Evolutionary conservation across 30 jellyfish, hydroid and myxozoan species (phyloP).

Genomic region (Aurelia aurita complex sp. Pacific): DNA sequence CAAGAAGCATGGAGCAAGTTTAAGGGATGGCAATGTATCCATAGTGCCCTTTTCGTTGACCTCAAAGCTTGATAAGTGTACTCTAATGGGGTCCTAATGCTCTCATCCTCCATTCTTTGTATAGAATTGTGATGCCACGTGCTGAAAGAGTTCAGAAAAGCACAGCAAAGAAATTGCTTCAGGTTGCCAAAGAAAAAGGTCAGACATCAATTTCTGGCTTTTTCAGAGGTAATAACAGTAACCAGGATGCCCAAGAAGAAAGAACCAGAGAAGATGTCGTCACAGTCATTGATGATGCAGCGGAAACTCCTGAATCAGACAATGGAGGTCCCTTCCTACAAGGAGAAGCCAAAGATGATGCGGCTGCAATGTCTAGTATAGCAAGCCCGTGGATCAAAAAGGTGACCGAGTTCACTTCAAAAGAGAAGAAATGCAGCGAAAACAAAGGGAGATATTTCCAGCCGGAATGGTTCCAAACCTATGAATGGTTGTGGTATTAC

Average conservation of each 20-base stretch:
- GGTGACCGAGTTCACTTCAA: conserved; percentile 31
- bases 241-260: not conserved
- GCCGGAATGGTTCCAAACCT: conserved; percentile 18
- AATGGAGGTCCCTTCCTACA: conserved; percentile 36
- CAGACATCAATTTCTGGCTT: too few species aligned
- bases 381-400: conserved; percentile 35
- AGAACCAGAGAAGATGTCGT: conserved; percentile 27
- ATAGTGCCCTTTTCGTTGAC: conserved; percentile 4
- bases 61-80: not conserved
- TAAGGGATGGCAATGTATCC: conserved; percentile 1
- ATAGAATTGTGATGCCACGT: conserved; percentile 28
- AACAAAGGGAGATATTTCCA: conserved; percentile 34
- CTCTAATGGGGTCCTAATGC: not conserved
- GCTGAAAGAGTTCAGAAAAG: conserved; percentile 44
- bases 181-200: conserved; percentile 2
- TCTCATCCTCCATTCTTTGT: conserved; percentile 18
- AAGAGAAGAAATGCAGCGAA: conserved; percentile 32
- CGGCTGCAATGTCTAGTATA: conserved; percentile 24
- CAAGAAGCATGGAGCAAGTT: conserved; percentile 5
- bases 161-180: conserved; percentile 29
- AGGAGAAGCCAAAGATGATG: conserved; percentile 21
- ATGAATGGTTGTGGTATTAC: conserved; percentile 50
- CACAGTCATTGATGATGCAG: conserved; percentile 31
- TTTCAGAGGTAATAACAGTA: too few species aligned
- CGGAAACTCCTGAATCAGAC: conserved; percentile 37